Evolutionary conservation across 2,888 invertebrate species (phyloP).

Genomic region (Thymelicus sylvestris): DNA sequence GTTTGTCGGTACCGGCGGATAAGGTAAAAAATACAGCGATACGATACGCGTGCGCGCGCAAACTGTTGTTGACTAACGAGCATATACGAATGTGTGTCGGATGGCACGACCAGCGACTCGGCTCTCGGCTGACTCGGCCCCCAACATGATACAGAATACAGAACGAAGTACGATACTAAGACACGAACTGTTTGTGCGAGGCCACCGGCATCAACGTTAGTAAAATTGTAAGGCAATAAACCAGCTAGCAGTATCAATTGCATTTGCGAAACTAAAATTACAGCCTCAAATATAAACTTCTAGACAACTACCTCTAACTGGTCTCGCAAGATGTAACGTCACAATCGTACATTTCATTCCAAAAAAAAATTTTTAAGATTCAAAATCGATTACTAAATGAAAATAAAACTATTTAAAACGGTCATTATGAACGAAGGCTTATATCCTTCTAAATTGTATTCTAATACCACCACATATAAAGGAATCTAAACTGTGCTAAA

Average conservation of each 20-base stretch:
- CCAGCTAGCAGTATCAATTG: constrained; percentile 32
- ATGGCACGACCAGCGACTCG: constrained; percentile 50
- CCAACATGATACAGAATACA: constrained; percentile 41
- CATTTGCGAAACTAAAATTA: constrained; percentile 18
- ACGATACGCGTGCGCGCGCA: constrained; percentile 76
- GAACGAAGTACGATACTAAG: constrained; percentile 32
- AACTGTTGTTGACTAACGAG: constrained; percentile 74
- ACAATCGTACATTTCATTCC: neutral
- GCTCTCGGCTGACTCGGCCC: constrained; percentile 40
- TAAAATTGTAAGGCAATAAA: constrained; percentile 42
- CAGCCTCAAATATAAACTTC: neutral
- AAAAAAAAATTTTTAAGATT: no score
- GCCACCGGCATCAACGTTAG: constrained; percentile 43
- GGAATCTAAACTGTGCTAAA: no score
- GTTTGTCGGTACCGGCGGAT: constrained; percentile 64
- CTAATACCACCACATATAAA: no score
- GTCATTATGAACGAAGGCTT: no score
- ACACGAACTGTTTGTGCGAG: constrained; percentile 47
- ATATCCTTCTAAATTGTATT: no score
- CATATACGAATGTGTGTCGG: constrained; percentile 63
- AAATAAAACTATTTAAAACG: no score
- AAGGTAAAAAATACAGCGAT: constrained; percentile 68
- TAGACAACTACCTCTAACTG: no score
- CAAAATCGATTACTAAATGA: no score
- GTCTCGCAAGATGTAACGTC: no score